Evolutionary conservation across 1,140 invertebrate species (phyloP), one percentile per base, ranked within the genome.

Genomic region (Adelges cooleyi): DNA sequence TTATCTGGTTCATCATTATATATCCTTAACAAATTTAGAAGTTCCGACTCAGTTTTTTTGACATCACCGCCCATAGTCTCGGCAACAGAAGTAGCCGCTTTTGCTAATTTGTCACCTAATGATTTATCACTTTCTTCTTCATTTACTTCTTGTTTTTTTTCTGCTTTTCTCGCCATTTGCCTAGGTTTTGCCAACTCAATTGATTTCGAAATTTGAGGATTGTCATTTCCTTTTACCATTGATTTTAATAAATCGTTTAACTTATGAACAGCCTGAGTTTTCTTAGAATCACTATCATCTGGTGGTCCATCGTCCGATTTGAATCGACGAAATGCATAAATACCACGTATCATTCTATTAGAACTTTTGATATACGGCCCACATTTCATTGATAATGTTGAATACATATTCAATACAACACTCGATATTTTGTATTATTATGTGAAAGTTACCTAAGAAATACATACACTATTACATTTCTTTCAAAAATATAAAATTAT

Each of bases 61-160:
- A 77, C 75, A 75, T 89, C 80, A 11, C 83, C 82, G 62, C 82
- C 81, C 17, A 89, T 71, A 18, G 73, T 74, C 68, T 79, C 71
- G 46, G 87, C 86, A 38, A 89, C 84, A 66, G 82, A 74, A 73
- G 83, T 80, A 1, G 84, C 86, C 29, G 87, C 86, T 68, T 77
- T 72, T 6, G 73, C 67, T n/a, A 83, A 67, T 68, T 77, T 59
- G 17, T 69, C 66, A 18, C 66, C 71, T 69, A 50, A 46, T 23
- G 10, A 56, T 25, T 51, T 38, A 6, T 66, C 33, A 0, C 18
- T n/a, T 27, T 67, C 15, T 8, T 11, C n/a, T 17, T 51, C 22
- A 6, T 40, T 38, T 4, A 8, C n/a, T 10, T 29, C 29, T 50
- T 67, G 17, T 25, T 38, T 40, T 8, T 51, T 29, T 20, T 29